Conservation (phyloP, 2,888 invertebrate species). For the Eudasyphora cyanicolor region DNA sequence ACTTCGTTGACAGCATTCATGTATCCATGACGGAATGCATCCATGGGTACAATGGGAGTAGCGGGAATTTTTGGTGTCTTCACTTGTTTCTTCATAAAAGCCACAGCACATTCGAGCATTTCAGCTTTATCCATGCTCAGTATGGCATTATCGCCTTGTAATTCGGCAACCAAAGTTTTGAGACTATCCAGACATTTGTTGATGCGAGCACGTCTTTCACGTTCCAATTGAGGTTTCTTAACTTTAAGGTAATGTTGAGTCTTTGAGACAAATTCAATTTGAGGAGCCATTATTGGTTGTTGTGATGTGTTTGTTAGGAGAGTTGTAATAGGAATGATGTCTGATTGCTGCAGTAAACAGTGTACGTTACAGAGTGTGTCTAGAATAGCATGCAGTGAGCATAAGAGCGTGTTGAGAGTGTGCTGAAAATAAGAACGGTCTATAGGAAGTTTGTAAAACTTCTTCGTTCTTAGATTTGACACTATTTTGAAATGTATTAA, state of each 20-base stretch:
- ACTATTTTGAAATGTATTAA: too few relatives aligned
- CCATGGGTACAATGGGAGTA: constrained; percentile 80
- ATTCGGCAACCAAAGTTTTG: constrained; percentile 90
- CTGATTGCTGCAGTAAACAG: too few relatives aligned
- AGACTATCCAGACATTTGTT: constrained; percentile 94
- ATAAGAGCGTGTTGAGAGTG: too few relatives aligned
- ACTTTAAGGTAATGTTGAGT: constrained; percentile 96
- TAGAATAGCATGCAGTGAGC: background rate
- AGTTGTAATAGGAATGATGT: constrained; percentile 60
- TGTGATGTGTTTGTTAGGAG: constrained; percentile 40
- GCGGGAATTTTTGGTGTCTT: constrained; percentile 83
- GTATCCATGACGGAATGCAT: constrained; percentile 92
- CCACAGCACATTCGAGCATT: constrained; percentile 92
- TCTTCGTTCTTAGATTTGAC: too few relatives aligned
- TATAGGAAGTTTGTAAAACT: too few relatives aligned
- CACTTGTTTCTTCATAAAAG: constrained; percentile 85
- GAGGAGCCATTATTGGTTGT: constrained; percentile 63
- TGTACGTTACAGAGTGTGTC: too few relatives aligned
- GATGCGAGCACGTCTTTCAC: constrained; percentile 92
- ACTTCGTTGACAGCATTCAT: constrained; percentile 94
- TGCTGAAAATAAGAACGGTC: background rate
- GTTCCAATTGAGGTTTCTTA: constrained; percentile 94
- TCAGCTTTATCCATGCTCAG: constrained; percentile 94
- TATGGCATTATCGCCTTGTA: constrained; percentile 92
- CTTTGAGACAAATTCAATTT: constrained; percentile 82